Evolutionary conservation across 1,140 invertebrate genomes (phyloP).

Genomic region (Psilanteris sp.): DNA sequence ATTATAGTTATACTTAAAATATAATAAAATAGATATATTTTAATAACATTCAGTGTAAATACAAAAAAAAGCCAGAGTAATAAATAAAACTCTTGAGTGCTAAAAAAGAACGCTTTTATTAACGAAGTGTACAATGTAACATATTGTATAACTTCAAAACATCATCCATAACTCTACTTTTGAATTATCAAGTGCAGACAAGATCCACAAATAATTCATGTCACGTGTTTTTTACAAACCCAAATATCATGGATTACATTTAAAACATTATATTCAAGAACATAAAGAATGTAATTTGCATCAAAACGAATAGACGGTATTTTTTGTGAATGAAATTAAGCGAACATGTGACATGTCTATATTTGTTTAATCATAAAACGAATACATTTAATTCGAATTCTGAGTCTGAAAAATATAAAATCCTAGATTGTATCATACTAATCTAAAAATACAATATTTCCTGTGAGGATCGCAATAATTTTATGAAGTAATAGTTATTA

Average conservation of each 20-base stretch:
- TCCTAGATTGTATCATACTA: conserved; percentile 72
- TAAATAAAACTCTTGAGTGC: conserved; percentile 43
- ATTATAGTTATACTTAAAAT: no score
- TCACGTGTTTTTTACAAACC: conserved; percentile 21
- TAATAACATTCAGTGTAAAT: no score
- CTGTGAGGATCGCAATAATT: conserved; percentile 65
- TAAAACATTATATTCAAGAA: neutral
- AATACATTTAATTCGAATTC: conserved; percentile 56
- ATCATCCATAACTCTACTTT: conserved; percentile 57
- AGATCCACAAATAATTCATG: conserved; percentile 41
- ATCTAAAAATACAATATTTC: conserved; percentile 72
- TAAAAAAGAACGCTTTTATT: conserved; percentile 66
- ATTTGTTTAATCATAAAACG: conserved; percentile 43
- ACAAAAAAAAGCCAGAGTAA: no score
- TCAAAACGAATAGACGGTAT: conserved; percentile 1
- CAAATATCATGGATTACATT: neutral
- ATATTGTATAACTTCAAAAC: conserved; percentile 56
- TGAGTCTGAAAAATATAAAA: conserved; percentile 75
- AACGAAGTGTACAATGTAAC: conserved; percentile 62
- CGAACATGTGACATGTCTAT: conserved; percentile 15
- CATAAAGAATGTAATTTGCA: conserved; percentile 3
- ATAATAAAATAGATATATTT: no score
- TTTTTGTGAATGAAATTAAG: neutral
- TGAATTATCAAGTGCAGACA: conserved; percentile 50
- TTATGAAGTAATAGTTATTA: conserved; percentile 48